Evolutionary conservation across 2,888 invertebrate genomes (phyloP), one percentile per base, ranked within the genome.

Genomic region (Sphaeridia pumilis): DNA sequence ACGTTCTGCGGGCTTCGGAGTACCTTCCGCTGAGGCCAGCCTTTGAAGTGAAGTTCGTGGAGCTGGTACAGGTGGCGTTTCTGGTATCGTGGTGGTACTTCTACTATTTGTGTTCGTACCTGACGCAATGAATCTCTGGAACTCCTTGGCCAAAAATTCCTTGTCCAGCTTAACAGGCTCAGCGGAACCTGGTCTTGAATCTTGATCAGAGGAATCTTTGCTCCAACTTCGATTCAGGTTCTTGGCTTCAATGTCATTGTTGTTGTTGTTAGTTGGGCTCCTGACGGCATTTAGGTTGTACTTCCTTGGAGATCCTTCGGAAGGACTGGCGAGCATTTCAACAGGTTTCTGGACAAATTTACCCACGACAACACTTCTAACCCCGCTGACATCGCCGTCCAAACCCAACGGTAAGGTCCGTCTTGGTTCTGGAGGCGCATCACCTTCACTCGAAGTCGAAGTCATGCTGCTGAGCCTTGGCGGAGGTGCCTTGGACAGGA

Each of bases 291-390:
- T 17, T 20, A 52, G 47, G 22, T 52, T 46, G 14, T 46, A 52
- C 20, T 43, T 47, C 17, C 26, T 22, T 26, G 52, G 52, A 14
- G 52, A 52, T 10, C 52, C 52, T 31, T 52, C 52, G 4, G 52
- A 52, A 21, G 52, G 52, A 47, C 52, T 52, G 14, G 42, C 31
- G 2, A 52, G 47, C 52, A 52, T 52, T 21, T 52, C 52, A 12
- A 52, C 52, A 5, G 52, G 52, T 41, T 52, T 52, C 28, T 52
- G 52, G 20, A 17, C n/a, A 10, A 17, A 44, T 25, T 42, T 41
- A 10, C 24, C 26, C 17, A 38, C 38, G 7, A 38, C 12, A 14
- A 38, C 38, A 17, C 20, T 38, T 20, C 20, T 38, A 14, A 38
- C 38, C 12, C 38, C 38, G 38, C 38, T 38, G 17, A 38, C 20